Percentiles rank a stretch among this genome's conserved stretches.
phyloP scores from a whole-genome alignment of 2,113 vertebrate species.

The Myxocyprinus asiaticus region DNA sequence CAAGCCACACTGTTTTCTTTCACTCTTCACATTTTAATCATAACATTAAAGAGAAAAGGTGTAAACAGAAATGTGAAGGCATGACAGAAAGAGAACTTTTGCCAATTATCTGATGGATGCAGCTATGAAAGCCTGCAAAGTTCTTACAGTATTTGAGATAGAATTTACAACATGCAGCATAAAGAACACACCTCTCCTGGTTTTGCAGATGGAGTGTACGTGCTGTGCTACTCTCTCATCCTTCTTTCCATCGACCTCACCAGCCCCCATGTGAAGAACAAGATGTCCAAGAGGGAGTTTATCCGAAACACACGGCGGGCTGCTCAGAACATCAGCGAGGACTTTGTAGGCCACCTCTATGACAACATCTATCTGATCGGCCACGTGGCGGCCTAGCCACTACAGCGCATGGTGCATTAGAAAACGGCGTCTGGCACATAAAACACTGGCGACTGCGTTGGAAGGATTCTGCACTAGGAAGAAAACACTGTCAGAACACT shows the following conservation, averaged over 20 bases:
- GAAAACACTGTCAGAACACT: slow-evolving; percentile 8
- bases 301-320: slow-evolving; percentile 96
- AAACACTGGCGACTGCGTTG: slow-evolving; percentile 38
- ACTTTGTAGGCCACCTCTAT: slow-evolving; percentile 98
- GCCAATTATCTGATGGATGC: not conserved
- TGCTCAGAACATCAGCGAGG: slow-evolving; percentile 95
- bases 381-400: slow-evolving; percentile 90
- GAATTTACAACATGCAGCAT: not conserved
- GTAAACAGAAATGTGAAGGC: too few species aligned
- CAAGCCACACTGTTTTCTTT: too few species aligned
- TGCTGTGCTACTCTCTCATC: slow-evolving; percentile 98
- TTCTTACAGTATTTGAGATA: too few species aligned
- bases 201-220: slow-evolving; percentile 91
- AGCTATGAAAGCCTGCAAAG: not conserved
- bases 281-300: slow-evolving; percentile 99
- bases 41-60: too few species aligned
- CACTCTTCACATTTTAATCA: too few species aligned
- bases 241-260: slow-evolving; percentile 97
- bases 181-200: not conserved
- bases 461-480: slow-evolving; percentile 11
- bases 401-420: not conserved
- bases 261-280: slow-evolving; percentile 98
- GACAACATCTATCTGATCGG: slow-evolving; percentile 99
- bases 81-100: not conserved
- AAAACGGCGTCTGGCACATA: not conserved